Evolutionary conservation across 30 jellyfish, hydroid and myxozoan species (phyloP).

Genomic region (Haliclystus octoradiatus): DNA sequence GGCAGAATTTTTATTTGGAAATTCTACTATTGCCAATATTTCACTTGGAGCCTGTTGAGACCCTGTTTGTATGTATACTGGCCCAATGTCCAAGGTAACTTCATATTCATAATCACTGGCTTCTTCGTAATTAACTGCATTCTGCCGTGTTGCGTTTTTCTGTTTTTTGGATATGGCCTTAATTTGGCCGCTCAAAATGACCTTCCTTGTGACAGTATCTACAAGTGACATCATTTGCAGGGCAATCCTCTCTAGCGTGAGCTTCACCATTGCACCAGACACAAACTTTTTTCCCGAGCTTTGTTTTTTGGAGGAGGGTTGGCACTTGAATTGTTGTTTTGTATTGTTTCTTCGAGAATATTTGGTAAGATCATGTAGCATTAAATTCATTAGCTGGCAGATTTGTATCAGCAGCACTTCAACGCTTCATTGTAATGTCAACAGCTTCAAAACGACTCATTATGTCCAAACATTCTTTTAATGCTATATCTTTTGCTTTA

Average conservation of each 20-base stretch:
- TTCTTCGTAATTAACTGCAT: too few relatives aligned
- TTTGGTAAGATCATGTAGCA: conserved; percentile 11
- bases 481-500: not conserved
- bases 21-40: too few relatives aligned
- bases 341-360: conserved; percentile 5
- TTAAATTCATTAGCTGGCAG: not conserved
- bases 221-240: conserved; percentile 14
- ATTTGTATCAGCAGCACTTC: conserved; percentile 6
- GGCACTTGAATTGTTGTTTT: too few relatives aligned
- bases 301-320: too few relatives aligned
- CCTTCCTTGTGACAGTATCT: conserved; percentile 4
- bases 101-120: not conserved
- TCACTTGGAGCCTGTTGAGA: too few relatives aligned
- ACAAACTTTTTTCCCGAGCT: not conserved
- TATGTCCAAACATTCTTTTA: conserved; percentile 1
- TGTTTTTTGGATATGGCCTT: too few relatives aligned
- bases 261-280: not conserved
- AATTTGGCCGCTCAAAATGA: too few relatives aligned
- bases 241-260: conserved; percentile 5
- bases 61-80: not conserved
- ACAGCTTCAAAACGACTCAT: conserved; percentile 17
- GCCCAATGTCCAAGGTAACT: not conserved
- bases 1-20: too few relatives aligned
- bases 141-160: too few relatives aligned
- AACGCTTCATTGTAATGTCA: conserved; percentile 19